phyloP scores from a whole-genome alignment of 1,140 invertebrate species.

The Teleopsis dalmanni region DNA sequence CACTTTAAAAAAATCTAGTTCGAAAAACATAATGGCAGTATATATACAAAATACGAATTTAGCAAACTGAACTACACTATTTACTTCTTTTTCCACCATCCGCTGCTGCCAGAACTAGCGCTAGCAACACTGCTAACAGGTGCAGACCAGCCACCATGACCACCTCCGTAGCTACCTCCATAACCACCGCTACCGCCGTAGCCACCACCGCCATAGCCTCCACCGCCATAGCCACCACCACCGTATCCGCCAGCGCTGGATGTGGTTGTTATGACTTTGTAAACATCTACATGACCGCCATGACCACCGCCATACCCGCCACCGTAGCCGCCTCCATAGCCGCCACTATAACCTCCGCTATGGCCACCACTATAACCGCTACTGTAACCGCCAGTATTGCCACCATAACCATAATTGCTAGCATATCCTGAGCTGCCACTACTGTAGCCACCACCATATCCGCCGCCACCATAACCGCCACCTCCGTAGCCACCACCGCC shows the following conservation, averaged over 20 bases:
- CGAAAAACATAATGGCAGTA: too few relatives aligned
- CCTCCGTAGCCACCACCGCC: not conserved
- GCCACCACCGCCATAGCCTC: conserved; percentile 9
- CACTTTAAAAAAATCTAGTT: too few relatives aligned
- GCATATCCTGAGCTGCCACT: not conserved
- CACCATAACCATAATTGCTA: too few relatives aligned
- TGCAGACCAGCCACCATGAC: not conserved
- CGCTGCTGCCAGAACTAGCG: conserved; percentile 1
- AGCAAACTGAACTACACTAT: too few relatives aligned
- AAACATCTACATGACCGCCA: conserved; percentile 16
- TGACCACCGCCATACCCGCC: conserved; percentile 2
- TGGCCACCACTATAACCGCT: conserved; percentile 1
- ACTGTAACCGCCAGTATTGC: conserved; percentile 2
- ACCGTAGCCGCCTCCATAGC: conserved; percentile 9
- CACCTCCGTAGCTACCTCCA: not conserved
- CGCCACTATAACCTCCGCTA: conserved; percentile 13
- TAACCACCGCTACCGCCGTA: conserved; percentile 2
- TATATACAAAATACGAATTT: too few relatives aligned
- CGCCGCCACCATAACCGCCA: not conserved
- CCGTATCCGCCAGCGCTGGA: conserved; percentile 9
- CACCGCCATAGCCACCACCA: conserved; percentile 14
- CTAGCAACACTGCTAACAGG: conserved; percentile 3
- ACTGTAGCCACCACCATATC: not conserved
- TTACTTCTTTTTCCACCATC: too few relatives aligned
- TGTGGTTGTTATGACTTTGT: conserved; percentile 4